A percentile compares a stretch with the other conserved stretches of the same genome.
Conservation (phyloP, 2,113 vertebrate species). For the Gnathonemus echidnorhynchus region DNA sequence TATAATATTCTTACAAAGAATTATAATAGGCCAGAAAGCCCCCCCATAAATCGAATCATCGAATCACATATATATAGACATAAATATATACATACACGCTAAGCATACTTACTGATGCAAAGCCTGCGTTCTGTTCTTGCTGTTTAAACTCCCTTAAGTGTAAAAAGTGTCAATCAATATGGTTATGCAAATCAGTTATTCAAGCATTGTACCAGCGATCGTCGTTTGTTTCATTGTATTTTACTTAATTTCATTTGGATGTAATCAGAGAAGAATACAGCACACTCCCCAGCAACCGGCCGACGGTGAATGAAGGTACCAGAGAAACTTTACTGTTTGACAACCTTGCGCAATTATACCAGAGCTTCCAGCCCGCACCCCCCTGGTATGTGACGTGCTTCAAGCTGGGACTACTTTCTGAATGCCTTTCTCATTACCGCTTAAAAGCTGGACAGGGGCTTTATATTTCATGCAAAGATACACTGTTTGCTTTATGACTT, state of each 20-base stretch:
- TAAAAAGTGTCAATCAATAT: conserved; percentile 13
- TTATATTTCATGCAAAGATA: neutral
- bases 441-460: conserved; percentile 1
- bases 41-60: neutral
- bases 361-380: conserved; percentile 51
- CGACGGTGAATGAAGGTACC: conserved; percentile 39
- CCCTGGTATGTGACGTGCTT: conserved; percentile 38
- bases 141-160: conserved; percentile 31
- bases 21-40: neutral
- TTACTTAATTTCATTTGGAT: conserved; percentile 9
- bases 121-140: conserved; percentile 28
- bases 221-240: neutral
- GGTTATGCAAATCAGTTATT: neutral
- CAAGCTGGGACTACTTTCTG: conserved; percentile 56
- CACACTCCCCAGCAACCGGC: conserved; percentile 29
- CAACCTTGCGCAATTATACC: conserved; percentile 69
- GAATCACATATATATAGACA: neutral
- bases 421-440: conserved; percentile 22
- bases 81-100: neutral
- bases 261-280: neutral
- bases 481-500: neutral
- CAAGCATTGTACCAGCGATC: neutral
- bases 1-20: neutral
- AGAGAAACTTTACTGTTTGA: conserved; percentile 62
- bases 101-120: conserved; percentile 45